phyloP scores from a whole-genome alignment of 1,140 invertebrate species.

The Drosophila pseudoobscura region DNA sequence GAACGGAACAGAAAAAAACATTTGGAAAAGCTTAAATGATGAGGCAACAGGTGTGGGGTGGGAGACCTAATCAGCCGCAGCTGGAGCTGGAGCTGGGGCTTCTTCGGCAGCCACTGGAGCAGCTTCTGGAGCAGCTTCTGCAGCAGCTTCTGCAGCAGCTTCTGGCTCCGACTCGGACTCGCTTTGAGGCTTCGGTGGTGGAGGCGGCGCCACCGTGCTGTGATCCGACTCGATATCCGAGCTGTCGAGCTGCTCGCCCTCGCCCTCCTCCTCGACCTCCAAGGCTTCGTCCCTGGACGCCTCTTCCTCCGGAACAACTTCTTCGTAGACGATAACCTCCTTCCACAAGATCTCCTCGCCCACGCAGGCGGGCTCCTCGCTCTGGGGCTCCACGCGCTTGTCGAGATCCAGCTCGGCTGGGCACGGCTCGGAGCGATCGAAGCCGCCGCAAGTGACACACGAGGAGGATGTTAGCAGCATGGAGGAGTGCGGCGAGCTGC shows the following conservation, averaged over 20 bases:
- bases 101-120: conserved; percentile 75
- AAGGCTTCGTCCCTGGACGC: conserved; percentile 10
- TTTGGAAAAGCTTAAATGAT: conserved; percentile 38
- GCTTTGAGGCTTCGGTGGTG: conserved; percentile 6
- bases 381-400: conserved; percentile 52
- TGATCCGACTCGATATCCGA: conserved; percentile 38
- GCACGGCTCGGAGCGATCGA: conserved; percentile 50
- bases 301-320: conserved; percentile 80
- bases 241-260: neutral
- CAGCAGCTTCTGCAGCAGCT: neutral
- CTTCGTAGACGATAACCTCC: conserved; percentile 66
- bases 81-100: conserved; percentile 27
- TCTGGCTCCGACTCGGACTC: conserved; percentile 6
- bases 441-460: conserved; percentile 70
- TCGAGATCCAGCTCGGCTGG: conserved; percentile 51
- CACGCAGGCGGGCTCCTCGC: conserved; percentile 47
- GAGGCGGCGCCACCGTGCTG: conserved; percentile 69
- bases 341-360: conserved; percentile 71
- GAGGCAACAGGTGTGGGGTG: conserved; percentile 57
- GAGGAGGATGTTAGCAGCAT: conserved; percentile 63
- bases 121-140: too few relatives aligned
- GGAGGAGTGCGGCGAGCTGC: conserved; percentile 53
- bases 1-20: conserved; percentile 31
- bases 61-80: conserved; percentile 10
- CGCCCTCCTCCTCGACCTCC: conserved; percentile 22